phyloP scores from a whole-genome alignment of 2,888 invertebrate species.

The Chalcis sispes region DNA sequence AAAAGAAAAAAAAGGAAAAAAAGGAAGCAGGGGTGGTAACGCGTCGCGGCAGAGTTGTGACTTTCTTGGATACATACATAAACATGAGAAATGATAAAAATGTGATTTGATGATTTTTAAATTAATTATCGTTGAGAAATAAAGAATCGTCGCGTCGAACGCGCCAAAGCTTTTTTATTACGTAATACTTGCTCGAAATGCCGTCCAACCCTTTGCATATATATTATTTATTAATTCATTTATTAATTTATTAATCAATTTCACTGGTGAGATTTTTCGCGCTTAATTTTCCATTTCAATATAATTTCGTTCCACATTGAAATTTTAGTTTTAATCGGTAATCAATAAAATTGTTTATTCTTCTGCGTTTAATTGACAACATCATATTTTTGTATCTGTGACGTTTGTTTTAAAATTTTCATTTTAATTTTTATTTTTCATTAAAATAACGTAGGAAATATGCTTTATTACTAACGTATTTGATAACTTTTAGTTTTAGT shows the following conservation, averaged over 20 bases:
- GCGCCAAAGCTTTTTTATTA: conserved; percentile 30
- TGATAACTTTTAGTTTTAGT: background rate
- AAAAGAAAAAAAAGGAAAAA: conserved; percentile 34
- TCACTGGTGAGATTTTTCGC: conserved; percentile 50
- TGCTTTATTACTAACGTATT: too few species aligned
- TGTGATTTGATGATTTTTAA: background rate
- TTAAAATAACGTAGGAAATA: too few species aligned
- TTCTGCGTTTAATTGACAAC: too few species aligned
- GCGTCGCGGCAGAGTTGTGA: too few species aligned
- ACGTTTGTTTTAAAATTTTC: too few species aligned
- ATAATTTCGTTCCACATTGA: conserved; percentile 47
- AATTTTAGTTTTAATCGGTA: too few species aligned
- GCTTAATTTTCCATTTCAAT: conserved; percentile 28
- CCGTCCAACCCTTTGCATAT: conserved; percentile 57
- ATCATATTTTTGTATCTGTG: too few species aligned
- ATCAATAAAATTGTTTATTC: too few species aligned
- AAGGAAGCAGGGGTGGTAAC: conserved; percentile 71
- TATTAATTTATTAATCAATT: conserved; percentile 52
- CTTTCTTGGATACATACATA: background rate
- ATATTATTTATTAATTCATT: conserved; percentile 49
- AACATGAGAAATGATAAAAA: background rate
- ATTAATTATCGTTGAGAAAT: conserved; percentile 20
- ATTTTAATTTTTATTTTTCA: too few species aligned
- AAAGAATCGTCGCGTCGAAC: conserved; percentile 50
- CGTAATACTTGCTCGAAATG: conserved; percentile 48